Conservation (phyloP, 2,797 vertebrate species). For the Hephaestus fuliginosus region DNA sequence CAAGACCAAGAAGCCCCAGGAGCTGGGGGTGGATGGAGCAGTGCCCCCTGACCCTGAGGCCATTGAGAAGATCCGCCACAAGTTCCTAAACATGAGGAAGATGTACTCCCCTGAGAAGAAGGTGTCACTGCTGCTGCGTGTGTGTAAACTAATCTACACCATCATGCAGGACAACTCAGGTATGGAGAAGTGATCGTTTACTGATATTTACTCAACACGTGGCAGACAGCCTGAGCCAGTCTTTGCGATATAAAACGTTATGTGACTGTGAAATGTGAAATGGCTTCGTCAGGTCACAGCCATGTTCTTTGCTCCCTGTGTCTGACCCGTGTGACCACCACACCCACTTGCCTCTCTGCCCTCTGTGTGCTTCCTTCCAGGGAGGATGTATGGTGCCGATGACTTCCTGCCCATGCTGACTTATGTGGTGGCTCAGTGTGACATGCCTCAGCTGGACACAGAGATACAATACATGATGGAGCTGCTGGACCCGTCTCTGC, state of each 20-base stretch:
- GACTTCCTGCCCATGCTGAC: conserved; percentile 98
- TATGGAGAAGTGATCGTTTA: conserved; percentile 62
- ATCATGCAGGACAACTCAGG: conserved; percentile 99
- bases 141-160: conserved; percentile 98
- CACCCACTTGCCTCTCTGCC: conserved; percentile 29
- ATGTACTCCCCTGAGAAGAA: conserved; percentile 98
- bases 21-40: conserved; percentile 93
- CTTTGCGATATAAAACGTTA: neutral
- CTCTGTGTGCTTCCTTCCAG: conserved; percentile 74
- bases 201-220: too few relatives aligned
- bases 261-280: neutral
- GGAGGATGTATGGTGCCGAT: conserved; percentile 96
- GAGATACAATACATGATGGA: conserved; percentile 99
- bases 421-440: conserved; percentile 95
- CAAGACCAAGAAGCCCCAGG: conserved; percentile 91
- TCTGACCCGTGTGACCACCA: conserved; percentile 13
- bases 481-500: conserved; percentile 92
- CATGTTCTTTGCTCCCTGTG: neutral
- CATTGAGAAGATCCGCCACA: conserved; percentile 95
- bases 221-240: neutral
- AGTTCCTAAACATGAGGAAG: conserved; percentile 95
- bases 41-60: conserved; percentile 93
- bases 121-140: conserved; percentile 92
- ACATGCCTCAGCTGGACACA: conserved; percentile 94
- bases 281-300: neutral